phyloP scores from a whole-genome alignment of 2,888 invertebrate genomes.

The Chloroclystis v-ata region DNA sequence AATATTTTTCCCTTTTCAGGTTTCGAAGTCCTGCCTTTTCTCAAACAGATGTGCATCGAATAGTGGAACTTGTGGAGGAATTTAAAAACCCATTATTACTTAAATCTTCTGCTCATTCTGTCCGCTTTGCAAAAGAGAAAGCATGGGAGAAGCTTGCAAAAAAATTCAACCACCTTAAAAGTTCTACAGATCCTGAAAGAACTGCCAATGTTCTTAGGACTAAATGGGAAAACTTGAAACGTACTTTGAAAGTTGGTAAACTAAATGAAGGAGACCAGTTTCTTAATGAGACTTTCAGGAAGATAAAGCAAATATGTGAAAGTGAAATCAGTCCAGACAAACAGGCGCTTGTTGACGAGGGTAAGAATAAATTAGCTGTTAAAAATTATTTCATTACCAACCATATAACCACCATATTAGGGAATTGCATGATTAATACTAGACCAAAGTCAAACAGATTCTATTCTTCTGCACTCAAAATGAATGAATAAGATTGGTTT shows the following conservation, averaged over 20 bases:
- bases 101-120: slow-evolving; percentile 47
- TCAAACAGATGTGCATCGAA: slow-evolving; percentile 47
- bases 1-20: slow-evolving; percentile 28
- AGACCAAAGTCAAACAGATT: too few species aligned
- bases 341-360: slow-evolving; percentile 4
- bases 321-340: slow-evolving; percentile 16
- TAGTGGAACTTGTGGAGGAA: slow-evolving; percentile 52
- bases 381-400: not conserved
- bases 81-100: slow-evolving; percentile 55
- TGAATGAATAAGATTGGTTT: too few species aligned
- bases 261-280: slow-evolving; percentile 45
- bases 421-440: too few species aligned
- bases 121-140: slow-evolving; percentile 50
- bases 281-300: slow-evolving; percentile 40
- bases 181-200: slow-evolving; percentile 41
- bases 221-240: slow-evolving; percentile 66
- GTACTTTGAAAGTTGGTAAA: slow-evolving; percentile 42
- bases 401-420: not conserved
- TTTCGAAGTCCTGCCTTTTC: slow-evolving; percentile 54
- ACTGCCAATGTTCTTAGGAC: slow-evolving; percentile 48
- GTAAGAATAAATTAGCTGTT: slow-evolving; percentile 4
- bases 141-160: slow-evolving; percentile 59
- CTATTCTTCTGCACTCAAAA: too few species aligned
- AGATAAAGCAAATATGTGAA: slow-evolving; percentile 31
- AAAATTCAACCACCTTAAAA: slow-evolving; percentile 47